Percentiles rank a stretch among this genome's conserved stretches.
Conservation (phyloP, 2,113 vertebrate species). For the Sylvicapra grimmia region DNA sequence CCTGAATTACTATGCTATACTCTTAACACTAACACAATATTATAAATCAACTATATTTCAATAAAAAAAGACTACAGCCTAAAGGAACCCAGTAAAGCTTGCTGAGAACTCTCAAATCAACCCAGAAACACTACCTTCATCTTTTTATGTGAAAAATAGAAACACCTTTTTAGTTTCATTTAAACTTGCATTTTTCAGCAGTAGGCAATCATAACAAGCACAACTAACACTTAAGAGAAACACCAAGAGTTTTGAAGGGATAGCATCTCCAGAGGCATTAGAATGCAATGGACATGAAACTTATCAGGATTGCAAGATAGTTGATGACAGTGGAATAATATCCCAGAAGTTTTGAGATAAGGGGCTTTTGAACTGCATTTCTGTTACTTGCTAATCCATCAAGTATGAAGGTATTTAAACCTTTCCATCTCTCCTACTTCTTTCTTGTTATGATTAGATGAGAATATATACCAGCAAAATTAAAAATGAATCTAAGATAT, state of each 20-base stretch:
- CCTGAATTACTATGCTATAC: background rate
- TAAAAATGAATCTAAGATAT: background rate
- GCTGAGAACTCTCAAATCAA: background rate
- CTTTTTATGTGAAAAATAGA: background rate
- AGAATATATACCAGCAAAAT: background rate
- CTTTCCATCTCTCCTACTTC: background rate
- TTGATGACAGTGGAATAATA: background rate
- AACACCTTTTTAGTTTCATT: background rate
- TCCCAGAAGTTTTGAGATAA: background rate
- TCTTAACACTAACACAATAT: background rate
- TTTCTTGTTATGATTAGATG: background rate
- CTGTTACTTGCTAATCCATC: background rate
- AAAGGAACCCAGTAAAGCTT: background rate
- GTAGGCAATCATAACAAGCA: background rate
- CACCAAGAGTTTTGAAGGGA: background rate
- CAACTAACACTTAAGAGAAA: background rate
- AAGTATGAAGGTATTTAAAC: background rate
- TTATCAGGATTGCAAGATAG: background rate
- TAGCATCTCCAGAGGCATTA: background rate
- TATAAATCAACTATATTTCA: background rate
- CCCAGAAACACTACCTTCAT: background rate
- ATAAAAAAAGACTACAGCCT: background rate
- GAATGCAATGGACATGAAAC: background rate
- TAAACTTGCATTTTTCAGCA: background rate
- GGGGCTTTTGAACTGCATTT: background rate